These are phyloP conservation scores for Anoplopoma fimbria DNA, from an alignment of 2,113 vertebrate genomes.

Conservation along the genomic window DNA sequence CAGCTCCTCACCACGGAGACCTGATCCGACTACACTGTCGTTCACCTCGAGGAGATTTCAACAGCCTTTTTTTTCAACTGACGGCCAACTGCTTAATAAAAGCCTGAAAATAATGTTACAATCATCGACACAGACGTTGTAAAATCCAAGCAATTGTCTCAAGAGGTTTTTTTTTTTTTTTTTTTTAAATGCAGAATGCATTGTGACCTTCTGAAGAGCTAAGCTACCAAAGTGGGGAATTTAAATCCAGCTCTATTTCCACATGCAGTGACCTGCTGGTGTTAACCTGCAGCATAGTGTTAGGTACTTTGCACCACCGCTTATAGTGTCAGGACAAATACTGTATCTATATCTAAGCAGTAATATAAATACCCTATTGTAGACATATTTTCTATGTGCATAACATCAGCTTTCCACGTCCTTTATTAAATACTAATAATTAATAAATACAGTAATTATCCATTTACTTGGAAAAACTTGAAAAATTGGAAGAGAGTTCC, in stretches of 20 bases:
- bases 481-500: background rate
- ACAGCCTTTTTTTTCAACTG: background rate
- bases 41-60: constrained; percentile 7
- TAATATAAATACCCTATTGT: background rate
- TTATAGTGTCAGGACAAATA: background rate
- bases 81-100: constrained; percentile 1
- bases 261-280: constrained; percentile 24
- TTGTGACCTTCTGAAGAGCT: constrained; percentile 16
- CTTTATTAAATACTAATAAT: background rate
- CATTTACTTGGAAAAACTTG: background rate
- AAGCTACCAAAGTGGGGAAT: background rate
- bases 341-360: background rate
- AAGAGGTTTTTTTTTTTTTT: background rate
- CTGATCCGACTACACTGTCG: background rate
- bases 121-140: background rate
- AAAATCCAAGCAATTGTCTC: background rate
- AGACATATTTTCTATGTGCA: background rate
- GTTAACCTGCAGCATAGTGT: constrained; percentile 6
- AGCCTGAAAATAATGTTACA: background rate
- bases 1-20: constrained; percentile 27
- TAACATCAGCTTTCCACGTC: background rate
- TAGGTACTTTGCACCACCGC: constrained; percentile 7
- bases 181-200: constrained; percentile 29
- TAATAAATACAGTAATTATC: background rate
- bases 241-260: constrained; percentile 24